These are phyloP conservation scores for Malurus alboscapulatus DNA, from an alignment of 2,113 vertebrate genomes.

Conservation along the genomic window DNA sequence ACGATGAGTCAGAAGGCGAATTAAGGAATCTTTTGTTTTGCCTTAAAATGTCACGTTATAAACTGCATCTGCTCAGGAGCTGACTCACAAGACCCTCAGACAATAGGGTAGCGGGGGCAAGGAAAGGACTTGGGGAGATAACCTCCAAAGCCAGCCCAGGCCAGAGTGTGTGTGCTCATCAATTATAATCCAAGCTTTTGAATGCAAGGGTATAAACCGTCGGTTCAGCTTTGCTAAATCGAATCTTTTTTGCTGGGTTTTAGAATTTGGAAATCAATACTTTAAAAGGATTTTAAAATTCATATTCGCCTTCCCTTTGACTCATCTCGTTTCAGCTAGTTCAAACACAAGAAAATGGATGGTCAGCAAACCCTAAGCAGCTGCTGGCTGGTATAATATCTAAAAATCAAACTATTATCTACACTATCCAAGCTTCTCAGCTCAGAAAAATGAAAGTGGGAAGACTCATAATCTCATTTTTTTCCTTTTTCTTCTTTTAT, in stretches of 20 bases:
- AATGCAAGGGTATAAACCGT: not conserved
- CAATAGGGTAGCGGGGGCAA: conserved; percentile 40
- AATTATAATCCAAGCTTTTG: conserved; percentile 58
- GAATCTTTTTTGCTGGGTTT: conserved; percentile 25
- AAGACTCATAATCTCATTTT: not conserved
- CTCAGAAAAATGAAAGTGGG: conserved; percentile 36
- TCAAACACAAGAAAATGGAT: conserved; percentile 56
- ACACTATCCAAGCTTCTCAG: conserved; percentile 10
- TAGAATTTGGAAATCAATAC: conserved; percentile 55
- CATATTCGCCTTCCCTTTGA: conserved; percentile 19
- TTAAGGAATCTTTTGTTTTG: conserved; percentile 64
- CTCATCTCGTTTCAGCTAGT: conserved; percentile 19
- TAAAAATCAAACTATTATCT: conserved; percentile 59
- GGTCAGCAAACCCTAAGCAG: conserved; percentile 49
- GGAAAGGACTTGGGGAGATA: conserved; percentile 57
- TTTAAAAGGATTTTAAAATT: conserved; percentile 53
- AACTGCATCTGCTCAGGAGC: conserved; percentile 64
- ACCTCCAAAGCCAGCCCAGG: conserved; percentile 7
- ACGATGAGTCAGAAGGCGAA: conserved; percentile 56
- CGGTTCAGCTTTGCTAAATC: conserved; percentile 1
- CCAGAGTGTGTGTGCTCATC: conserved; percentile 10
- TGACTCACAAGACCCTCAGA: conserved; percentile 63
- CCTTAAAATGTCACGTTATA: conserved; percentile 59
- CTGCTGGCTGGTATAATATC: conserved; percentile 50
- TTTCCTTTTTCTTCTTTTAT: not conserved